Conservation (phyloP, 2,797 vertebrate genomes). For the Anomalospiza imberbis region DNA sequence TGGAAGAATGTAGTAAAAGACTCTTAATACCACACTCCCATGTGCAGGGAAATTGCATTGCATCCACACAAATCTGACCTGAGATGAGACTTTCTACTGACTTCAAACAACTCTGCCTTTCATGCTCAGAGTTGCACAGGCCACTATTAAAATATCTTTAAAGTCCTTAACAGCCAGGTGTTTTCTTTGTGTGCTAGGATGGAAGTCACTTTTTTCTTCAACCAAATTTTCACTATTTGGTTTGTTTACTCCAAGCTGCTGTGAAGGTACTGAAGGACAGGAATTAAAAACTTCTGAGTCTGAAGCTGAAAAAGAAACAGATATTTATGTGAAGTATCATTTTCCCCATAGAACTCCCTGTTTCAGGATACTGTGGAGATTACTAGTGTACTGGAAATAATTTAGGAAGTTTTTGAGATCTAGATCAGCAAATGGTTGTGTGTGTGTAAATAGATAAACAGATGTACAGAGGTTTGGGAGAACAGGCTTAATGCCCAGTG, state of each 20-base stretch:
- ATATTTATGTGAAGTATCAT: neutral
- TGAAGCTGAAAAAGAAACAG: neutral
- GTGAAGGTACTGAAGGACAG: neutral
- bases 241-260: neutral
- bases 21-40: neutral
- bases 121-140: neutral
- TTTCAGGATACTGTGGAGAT: neutral
- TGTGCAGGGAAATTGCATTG: neutral
- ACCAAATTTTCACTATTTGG: neutral
- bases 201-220: neutral
- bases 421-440: neutral
- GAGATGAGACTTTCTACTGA: slow-evolving; percentile 1
- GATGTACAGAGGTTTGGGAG: neutral
- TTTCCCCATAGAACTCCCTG: neutral
- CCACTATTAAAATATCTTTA: neutral
- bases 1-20: slow-evolving; percentile 48
- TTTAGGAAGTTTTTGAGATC: neutral
- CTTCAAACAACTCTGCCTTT: slow-evolving; percentile 10
- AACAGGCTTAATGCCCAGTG: neutral
- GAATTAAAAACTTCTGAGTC: neutral
- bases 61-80: slow-evolving; percentile 17
- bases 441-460: neutral
- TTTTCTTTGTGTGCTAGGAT: neutral
- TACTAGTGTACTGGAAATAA: neutral
- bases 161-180: neutral